Conservation (phyloP, 2,113 vertebrate species). For the Nerophis lumbriciformis region DNA sequence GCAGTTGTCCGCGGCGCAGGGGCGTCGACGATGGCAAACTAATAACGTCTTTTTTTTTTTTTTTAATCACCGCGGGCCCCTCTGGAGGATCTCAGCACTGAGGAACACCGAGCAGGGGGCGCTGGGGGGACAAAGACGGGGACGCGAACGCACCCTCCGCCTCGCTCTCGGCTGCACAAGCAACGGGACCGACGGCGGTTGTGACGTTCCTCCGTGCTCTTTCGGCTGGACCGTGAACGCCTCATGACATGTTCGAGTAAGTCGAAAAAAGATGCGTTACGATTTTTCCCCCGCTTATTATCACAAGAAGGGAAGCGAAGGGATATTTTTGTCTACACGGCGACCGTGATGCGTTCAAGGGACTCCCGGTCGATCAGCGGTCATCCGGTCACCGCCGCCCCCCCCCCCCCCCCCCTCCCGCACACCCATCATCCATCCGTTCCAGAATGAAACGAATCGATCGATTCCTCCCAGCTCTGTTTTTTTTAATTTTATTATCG, state of each 20-base stretch:
- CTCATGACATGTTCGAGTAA: slow-evolving; percentile 78
- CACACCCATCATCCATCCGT: neutral
- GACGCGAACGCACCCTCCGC: slow-evolving; percentile 21
- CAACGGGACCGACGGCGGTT: slow-evolving; percentile 27
- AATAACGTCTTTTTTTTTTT: slow-evolving; percentile 1
- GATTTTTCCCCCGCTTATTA: no score
- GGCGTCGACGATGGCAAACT: slow-evolving; percentile 28
- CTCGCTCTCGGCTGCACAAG: slow-evolving; percentile 18
- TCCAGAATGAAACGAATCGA: neutral
- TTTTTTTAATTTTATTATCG: neutral
- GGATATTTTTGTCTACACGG: no score
- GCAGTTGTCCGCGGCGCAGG: slow-evolving; percentile 34
- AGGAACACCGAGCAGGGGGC: slow-evolving; percentile 21
- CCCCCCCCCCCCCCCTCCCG: no score
- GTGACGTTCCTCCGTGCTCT: slow-evolving; percentile 17
- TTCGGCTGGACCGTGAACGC: slow-evolving; percentile 38
- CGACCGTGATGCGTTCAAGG: neutral
- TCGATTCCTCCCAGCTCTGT: neutral
- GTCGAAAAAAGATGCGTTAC: slow-evolving; percentile 30
- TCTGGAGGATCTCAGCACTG: slow-evolving; percentile 15
- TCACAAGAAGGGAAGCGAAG: no score
- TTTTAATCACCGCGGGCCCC: slow-evolving; percentile 8
- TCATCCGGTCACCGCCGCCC: slow-evolving; percentile 1
- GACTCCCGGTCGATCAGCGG: slow-evolving; percentile 1
- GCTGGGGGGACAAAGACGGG: slow-evolving; percentile 17